These are phyloP conservation scores for Heliconius himera DNA, from an alignment of 1,140 invertebrate species.

Conservation along the genomic window DNA sequence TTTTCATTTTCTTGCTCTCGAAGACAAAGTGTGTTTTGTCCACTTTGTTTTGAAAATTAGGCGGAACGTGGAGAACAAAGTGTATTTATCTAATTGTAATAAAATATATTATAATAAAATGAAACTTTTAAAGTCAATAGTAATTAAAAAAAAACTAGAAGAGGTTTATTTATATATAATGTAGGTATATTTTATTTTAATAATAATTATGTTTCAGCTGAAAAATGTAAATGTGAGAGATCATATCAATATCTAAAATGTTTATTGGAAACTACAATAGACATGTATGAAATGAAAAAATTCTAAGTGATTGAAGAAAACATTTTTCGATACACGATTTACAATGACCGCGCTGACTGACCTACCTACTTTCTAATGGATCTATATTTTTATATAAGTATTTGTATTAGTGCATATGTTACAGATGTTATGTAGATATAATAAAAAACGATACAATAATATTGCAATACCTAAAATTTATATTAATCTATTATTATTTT, in stretches of 20 bases:
- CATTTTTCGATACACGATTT: not conserved
- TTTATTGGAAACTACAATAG: slow-evolving; percentile 62
- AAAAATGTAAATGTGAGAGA: slow-evolving; percentile 67
- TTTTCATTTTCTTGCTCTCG: too few relatives aligned
- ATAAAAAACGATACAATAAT: not conserved
- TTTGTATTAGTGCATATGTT: not conserved
- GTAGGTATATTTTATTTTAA: not conserved
- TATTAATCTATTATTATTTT: not conserved
- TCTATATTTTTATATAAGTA: not conserved
- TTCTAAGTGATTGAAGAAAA: not conserved
- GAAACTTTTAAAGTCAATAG: too few relatives aligned
- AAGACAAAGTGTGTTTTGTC: too few relatives aligned
- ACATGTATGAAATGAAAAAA: slow-evolving; percentile 44
- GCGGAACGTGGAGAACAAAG: too few relatives aligned
- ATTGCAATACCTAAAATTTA: not conserved
- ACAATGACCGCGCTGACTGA: not conserved
- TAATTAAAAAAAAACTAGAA: too few relatives aligned
- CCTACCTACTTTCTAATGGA: not conserved
- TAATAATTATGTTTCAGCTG: slow-evolving; percentile 55
- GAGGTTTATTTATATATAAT: not conserved
- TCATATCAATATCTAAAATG: slow-evolving; percentile 71
- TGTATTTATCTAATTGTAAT: too few relatives aligned
- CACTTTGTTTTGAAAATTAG: too few relatives aligned
- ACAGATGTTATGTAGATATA: not conserved
- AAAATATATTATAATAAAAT: too few relatives aligned